These are phyloP conservation scores for Lamproptera curius DNA, from an alignment of 2,888 invertebrate species.

Conservation along the genomic window DNA sequence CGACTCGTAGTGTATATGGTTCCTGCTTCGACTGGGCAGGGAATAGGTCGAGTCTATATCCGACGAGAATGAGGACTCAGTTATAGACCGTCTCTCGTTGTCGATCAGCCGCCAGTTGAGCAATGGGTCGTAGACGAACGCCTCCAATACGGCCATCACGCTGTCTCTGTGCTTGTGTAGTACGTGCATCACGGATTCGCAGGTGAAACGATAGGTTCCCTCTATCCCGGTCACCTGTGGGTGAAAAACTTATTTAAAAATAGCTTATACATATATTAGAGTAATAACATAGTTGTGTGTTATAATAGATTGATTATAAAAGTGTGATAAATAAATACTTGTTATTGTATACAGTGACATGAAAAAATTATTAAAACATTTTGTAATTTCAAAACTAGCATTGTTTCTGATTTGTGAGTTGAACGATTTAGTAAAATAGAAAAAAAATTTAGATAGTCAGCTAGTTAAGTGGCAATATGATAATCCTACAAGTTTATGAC, in stretches of 20 bases:
- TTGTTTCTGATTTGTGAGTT: too few relatives aligned
- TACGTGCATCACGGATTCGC: slow-evolving; percentile 98
- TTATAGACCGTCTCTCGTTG: slow-evolving; percentile 58
- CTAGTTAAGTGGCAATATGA: too few relatives aligned
- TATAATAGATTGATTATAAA: too few relatives aligned
- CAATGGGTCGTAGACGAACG: slow-evolving; percentile 99
- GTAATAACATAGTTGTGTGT: too few relatives aligned
- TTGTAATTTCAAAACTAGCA: too few relatives aligned
- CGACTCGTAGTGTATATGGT: slow-evolving; percentile 61
- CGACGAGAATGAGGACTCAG: slow-evolving; percentile 62
- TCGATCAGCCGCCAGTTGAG: slow-evolving; percentile 93
- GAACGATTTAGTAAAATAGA: too few relatives aligned
- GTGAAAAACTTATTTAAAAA: neutral
- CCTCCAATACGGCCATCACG: slow-evolving; percentile 99
- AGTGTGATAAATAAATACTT: too few relatives aligned
- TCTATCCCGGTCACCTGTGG: slow-evolving; percentile 95
- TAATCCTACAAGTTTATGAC: too few relatives aligned
- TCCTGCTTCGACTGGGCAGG: slow-evolving; percentile 58
- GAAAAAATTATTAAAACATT: too few relatives aligned
- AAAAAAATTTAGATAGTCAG: too few relatives aligned
- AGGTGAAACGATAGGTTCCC: slow-evolving; percentile 97
- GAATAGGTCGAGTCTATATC: slow-evolving; percentile 62
- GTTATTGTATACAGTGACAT: too few relatives aligned
- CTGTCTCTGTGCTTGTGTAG: slow-evolving; percentile 97
- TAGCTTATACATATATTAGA: too few relatives aligned